Conservation (phyloP, 2,888 invertebrate genomes). For the Apamea epomidion region DNA sequence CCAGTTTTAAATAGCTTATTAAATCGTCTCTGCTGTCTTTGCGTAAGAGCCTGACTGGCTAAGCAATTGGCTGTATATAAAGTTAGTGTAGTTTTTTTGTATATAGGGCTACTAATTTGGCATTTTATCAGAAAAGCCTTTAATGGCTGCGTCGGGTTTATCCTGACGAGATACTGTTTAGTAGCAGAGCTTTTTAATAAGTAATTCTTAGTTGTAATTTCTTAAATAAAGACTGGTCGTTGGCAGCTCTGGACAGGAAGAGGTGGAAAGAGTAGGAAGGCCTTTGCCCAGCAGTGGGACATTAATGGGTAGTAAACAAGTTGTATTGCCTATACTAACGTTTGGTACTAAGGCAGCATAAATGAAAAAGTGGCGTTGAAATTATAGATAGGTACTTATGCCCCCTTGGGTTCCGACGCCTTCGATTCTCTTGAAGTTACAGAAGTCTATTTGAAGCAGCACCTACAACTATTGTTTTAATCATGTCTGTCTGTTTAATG, state of each 20-base stretch:
- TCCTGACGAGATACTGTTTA: not conserved
- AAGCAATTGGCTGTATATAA: conserved; percentile 30
- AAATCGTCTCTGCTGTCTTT: conserved; percentile 53
- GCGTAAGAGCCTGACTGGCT: conserved; percentile 34
- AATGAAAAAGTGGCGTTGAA: too few relatives aligned
- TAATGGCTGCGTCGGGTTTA: not conserved
- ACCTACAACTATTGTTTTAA: too few relatives aligned
- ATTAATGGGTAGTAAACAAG: too few relatives aligned
- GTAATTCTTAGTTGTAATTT: not conserved
- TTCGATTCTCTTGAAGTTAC: too few relatives aligned
- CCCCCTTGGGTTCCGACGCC: not conserved
- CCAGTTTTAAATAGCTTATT: conserved; percentile 69
- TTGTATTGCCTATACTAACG: too few relatives aligned
- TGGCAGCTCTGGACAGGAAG: too few relatives aligned
- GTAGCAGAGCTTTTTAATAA: not conserved
- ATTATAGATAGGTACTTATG: not conserved
- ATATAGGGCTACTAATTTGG: conserved; percentile 29
- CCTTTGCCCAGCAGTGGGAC: too few relatives aligned
- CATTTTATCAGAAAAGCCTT: conserved; percentile 22
- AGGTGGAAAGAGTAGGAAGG: too few relatives aligned
- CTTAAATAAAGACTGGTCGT: too few relatives aligned
- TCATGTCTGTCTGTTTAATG: too few relatives aligned
- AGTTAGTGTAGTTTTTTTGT: conserved; percentile 28
- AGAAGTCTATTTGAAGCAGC: too few relatives aligned
- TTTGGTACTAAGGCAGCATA: not conserved